These are phyloP conservation scores for Calliopsis andreniformis DNA, from an alignment of 1,140 invertebrate species.

Conservation along the genomic window DNA sequence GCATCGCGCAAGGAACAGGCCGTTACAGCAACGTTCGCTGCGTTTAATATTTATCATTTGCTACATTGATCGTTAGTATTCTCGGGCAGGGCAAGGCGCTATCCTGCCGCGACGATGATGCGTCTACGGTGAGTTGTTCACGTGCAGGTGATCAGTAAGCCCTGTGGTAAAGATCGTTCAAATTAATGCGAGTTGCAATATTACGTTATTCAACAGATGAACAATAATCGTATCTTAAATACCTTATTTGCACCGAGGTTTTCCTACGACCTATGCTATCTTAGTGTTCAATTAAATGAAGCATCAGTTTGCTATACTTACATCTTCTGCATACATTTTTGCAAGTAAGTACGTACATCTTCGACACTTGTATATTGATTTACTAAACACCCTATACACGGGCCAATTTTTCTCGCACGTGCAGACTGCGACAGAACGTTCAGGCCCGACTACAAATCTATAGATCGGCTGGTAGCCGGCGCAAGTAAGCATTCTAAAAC, in stretches of 20 bases:
- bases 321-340: too few species aligned
- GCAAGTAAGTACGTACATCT: too few species aligned
- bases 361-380: not conserved
- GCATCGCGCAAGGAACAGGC: constrained; percentile 8
- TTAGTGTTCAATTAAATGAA: too few species aligned
- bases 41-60: constrained; percentile 59
- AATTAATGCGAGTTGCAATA: too few species aligned
- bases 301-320: too few species aligned
- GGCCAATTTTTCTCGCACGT: constrained; percentile 23
- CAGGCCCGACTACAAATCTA: constrained; percentile 65
- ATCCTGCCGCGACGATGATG: constrained; percentile 42
- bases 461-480: constrained; percentile 66
- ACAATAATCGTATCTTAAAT: too few species aligned
- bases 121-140: not conserved
- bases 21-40: constrained; percentile 31
- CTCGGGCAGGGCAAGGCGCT: constrained; percentile 21
- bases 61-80: constrained; percentile 59
- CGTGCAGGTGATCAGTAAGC: constrained; percentile 6
- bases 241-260: not conserved
- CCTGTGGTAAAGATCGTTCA: too few species aligned
- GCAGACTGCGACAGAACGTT: constrained; percentile 36
- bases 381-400: not conserved
- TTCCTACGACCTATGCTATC: too few species aligned
- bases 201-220: too few species aligned
- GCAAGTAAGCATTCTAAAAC: constrained; percentile 73